Evolutionary conservation across 2,113 vertebrate genomes (phyloP).

Genomic region (Corythoichthys intestinalis): DNA sequence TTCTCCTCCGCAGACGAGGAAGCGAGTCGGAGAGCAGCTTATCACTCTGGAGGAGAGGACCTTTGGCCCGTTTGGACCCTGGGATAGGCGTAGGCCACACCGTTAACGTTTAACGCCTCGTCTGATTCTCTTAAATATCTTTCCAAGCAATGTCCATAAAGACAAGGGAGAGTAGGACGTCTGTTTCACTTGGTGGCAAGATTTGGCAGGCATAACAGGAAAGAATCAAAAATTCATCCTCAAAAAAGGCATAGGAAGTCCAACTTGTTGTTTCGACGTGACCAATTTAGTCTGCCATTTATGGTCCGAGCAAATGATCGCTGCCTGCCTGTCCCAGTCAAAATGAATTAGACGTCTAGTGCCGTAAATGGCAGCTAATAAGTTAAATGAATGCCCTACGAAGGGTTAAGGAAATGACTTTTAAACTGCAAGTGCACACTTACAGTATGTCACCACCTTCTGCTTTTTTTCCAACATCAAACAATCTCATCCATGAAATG

Average conservation of each 20-base stretch:
- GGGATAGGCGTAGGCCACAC: conserved; percentile 39
- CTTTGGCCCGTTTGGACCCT: conserved; percentile 59
- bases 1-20: conserved; percentile 20
- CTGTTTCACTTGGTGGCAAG: background rate
- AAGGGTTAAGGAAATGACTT: background rate
- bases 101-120: conserved; percentile 68
- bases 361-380: too few relatives aligned
- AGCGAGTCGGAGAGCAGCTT: conserved; percentile 16
- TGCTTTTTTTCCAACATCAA: background rate
- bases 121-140: conserved; percentile 22
- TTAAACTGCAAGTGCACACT: background rate
- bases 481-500: background rate
- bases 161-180: background rate
- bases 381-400: too few relatives aligned
- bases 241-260: too few relatives aligned
- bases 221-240: too few relatives aligned
- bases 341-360: too few relatives aligned
- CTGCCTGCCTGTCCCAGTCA: too few relatives aligned
- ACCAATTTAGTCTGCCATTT: too few relatives aligned
- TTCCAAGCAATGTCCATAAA: background rate
- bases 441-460: background rate
- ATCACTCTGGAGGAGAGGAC: conserved; percentile 51
- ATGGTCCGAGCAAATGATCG: too few relatives aligned
- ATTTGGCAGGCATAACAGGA: background rate
- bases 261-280: too few relatives aligned